Evolutionary conservation across 2,797 vertebrate species (phyloP).

Genomic region (Ctenopoma multispine): DNA sequence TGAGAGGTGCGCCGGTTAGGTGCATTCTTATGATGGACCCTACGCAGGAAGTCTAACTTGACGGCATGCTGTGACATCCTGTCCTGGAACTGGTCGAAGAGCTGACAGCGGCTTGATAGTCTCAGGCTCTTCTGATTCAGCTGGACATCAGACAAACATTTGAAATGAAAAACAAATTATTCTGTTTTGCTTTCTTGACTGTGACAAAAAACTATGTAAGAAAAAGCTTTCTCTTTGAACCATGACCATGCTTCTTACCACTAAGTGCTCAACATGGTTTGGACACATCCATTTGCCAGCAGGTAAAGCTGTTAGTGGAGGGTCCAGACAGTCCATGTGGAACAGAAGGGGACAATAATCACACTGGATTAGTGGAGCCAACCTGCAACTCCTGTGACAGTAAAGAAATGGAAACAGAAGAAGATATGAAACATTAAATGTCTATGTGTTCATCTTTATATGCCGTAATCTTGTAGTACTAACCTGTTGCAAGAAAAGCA

Average conservation of each 20-base stretch:
- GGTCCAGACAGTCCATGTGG: conserved; percentile 99
- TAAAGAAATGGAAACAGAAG: background rate
- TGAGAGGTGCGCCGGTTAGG: conserved; percentile 89
- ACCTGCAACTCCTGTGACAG: conserved; percentile 92
- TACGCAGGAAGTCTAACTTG: conserved; percentile 93
- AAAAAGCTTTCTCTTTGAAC: background rate
- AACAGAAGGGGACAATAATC: conserved; percentile 98
- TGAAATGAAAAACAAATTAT: background rate
- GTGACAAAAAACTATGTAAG: background rate
- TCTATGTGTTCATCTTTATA: background rate
- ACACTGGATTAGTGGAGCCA: conserved; percentile 97
- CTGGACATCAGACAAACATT: conserved; percentile 68
- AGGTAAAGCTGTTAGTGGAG: conserved; percentile 98
- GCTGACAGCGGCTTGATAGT: conserved; percentile 93
- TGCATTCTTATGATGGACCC: conserved; percentile 91
- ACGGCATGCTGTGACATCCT: conserved; percentile 94
- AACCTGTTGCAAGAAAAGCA: conserved; percentile 98
- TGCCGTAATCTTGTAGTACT: background rate
- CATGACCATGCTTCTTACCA: conserved; percentile 82
- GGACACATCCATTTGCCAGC: conserved; percentile 99
- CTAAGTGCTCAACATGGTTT: conserved; percentile 96
- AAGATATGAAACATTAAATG: background rate
- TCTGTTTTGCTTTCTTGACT: background rate
- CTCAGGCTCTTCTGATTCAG: conserved; percentile 95
- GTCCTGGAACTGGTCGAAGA: conserved; percentile 97